These are phyloP conservation scores for Siphamia tubifer DNA, from an alignment of 2,113 vertebrate genomes.

Conservation along the genomic window DNA sequence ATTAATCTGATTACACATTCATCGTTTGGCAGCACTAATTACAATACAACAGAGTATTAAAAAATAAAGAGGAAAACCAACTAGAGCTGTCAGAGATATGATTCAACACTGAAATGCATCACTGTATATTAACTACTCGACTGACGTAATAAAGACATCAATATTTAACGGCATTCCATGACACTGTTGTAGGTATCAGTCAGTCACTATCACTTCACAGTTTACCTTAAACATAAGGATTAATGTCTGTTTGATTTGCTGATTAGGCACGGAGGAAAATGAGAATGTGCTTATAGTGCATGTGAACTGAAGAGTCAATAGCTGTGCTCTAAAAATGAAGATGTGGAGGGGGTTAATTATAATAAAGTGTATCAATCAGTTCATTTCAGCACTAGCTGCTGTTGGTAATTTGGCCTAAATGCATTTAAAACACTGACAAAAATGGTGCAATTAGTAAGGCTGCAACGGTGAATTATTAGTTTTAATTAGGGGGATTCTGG, in stretches of 20 bases:
- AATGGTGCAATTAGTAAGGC: conserved; percentile 47
- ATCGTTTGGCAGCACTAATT: too few relatives aligned
- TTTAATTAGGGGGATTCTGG: conserved; percentile 35
- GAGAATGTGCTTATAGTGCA: conserved; percentile 18
- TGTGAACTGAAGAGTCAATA: conserved; percentile 41
- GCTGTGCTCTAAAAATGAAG: conserved; percentile 43
- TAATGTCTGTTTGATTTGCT: conserved; percentile 12
- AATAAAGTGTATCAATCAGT: conserved; percentile 57
- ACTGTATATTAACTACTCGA: too few relatives aligned
- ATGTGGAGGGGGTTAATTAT: conserved; percentile 58
- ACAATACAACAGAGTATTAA: too few relatives aligned
- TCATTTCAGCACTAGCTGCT: conserved; percentile 35
- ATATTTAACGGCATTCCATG: not conserved
- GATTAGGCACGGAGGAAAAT: conserved; percentile 6
- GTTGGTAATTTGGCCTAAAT: conserved; percentile 55
- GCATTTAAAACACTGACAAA: conserved; percentile 26
- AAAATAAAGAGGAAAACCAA: too few relatives aligned
- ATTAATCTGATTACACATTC: too few relatives aligned
- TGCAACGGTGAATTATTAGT: conserved; percentile 11
- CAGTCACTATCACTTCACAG: not conserved
- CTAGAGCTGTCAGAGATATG: too few relatives aligned
- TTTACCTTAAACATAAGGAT: not conserved
- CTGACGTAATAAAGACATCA: too few relatives aligned
- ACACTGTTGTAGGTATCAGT: not conserved
- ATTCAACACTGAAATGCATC: too few relatives aligned